Percentiles rank a stretch among this genome's conserved stretches.
phyloP scores from a whole-genome alignment of 2,888 invertebrate species.

The Andricus quercusramuli region DNA sequence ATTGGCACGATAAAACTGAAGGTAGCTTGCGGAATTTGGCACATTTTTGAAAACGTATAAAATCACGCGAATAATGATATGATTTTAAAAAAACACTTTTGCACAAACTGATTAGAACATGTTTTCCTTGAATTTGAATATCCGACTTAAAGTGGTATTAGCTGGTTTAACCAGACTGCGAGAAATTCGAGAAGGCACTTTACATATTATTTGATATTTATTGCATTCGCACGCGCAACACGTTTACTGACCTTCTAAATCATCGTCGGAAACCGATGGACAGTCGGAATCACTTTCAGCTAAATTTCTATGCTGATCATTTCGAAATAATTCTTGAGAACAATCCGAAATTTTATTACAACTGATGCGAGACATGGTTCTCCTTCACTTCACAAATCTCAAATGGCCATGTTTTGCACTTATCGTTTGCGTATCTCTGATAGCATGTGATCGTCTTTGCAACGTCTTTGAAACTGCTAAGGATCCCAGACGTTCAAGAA shows the following conservation, averaged over 20 bases:
- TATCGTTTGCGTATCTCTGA: constrained; percentile 32
- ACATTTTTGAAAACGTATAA: neutral
- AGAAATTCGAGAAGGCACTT: constrained; percentile 32
- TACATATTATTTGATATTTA: neutral
- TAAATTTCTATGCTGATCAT: constrained; percentile 23
- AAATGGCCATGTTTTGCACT: constrained; percentile 35
- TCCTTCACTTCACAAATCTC: constrained; percentile 29
- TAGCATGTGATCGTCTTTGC: neutral
- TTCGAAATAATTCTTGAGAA: constrained; percentile 31
- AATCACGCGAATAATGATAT: neutral
- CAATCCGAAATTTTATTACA: constrained; percentile 34
- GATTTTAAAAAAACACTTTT: neutral
- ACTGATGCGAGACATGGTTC: constrained; percentile 30
- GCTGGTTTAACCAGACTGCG: constrained; percentile 22
- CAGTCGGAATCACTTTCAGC: constrained; percentile 30
- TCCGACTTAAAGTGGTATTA: constrained; percentile 24
- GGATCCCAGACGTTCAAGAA: neutral
- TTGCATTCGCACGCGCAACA: neutral
- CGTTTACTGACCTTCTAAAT: constrained; percentile 37
- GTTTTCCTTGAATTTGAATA: constrained; percentile 23
- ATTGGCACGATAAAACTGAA: neutral
- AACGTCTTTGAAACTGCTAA: constrained; percentile 16
- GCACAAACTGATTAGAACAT: neutral
- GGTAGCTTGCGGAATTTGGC: neutral
- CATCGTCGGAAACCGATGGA: constrained; percentile 23